These are phyloP conservation scores for Ellobius talpinus DNA, from an alignment of 2,113 vertebrate genomes.

Conservation along the genomic window DNA sequence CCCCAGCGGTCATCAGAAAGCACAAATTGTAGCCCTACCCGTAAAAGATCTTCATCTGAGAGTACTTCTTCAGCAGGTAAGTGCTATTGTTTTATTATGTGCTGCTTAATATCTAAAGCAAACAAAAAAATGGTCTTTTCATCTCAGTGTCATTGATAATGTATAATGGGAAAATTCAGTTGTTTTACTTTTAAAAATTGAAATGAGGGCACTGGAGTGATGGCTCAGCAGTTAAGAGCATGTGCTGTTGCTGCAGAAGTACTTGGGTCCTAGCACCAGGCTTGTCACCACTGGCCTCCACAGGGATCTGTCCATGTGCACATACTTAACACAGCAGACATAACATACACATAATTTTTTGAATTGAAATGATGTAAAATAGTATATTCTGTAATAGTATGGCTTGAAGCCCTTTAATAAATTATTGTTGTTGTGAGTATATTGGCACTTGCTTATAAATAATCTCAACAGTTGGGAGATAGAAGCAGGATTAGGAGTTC, in stretches of 20 bases:
- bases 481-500: not conserved
- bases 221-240: not conserved
- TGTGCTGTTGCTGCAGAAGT: not conserved
- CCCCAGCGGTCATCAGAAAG: conserved; percentile 85
- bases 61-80: conserved; percentile 88
- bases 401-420: not conserved
- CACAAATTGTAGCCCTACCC: conserved; percentile 87
- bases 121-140: not conserved
- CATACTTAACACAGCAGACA: not conserved
- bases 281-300: not conserved
- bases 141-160: not conserved
- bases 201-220: not conserved
- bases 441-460: not conserved
- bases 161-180: not conserved
- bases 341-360: not conserved
- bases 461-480: not conserved
- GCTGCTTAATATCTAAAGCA: not conserved
- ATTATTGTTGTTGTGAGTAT: not conserved
- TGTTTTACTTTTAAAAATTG: not conserved
- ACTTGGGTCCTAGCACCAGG: not conserved
- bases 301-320: not conserved
- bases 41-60: conserved; percentile 87
- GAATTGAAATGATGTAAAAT: not conserved
- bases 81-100: conserved; percentile 47
- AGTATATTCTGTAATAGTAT: not conserved